Base-by-base conservation (phyloP, 2,797 vertebrate genomes). In the Labroides dimidiatus region DNA sequence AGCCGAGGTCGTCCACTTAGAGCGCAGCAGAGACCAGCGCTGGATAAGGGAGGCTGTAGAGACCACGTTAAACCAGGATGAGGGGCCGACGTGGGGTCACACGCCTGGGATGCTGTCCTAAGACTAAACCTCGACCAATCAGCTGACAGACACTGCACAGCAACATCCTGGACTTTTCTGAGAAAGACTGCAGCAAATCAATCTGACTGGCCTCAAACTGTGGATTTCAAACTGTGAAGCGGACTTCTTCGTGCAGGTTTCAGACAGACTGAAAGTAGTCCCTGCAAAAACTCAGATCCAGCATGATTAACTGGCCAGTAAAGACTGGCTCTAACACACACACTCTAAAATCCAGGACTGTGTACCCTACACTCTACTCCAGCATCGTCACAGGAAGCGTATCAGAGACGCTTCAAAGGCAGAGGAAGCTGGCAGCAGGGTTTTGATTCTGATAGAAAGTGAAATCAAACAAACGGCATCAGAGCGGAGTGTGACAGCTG, bases 401-500 rank as follows among this genome's bases (percentile, higher is more conserved):
- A 56, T 70, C 59, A 78, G 54, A 49, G 62, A 30, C 36, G 36
- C 30, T 6, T 33, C 51, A 60, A 60, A 61, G 9, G 57, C 54
- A 56, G 42, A 20, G 21, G 37, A 21, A 45, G 53, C 64, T 68
- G 66, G 52, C 55, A 69, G 16, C n/a, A 4, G 1, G 0, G 51
- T 37, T n/a, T 71, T 50, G 56, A 69, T 66, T 72, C 43, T 59
- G 64, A 75, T 23, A 17, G 61, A 68, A 73, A 52, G 39, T 56
- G 41, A 68, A 72, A 70, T 76, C 58, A 74, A 67, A 42, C 55
- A 53, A 69, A 53, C 37, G 19, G 20, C 61, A 42, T 61, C 72
- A 64, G 20, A 19, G 54, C 64, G 37, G 57, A 64, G 42, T 16
- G 56, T 56, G 69, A 82, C 55, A 64, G 71, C 77, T 78, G 76